Percentiles rank a stretch among this genome's conserved stretches.
phyloP scores from a whole-genome alignment of 2,797 vertebrate species.

The Distichodus sexfasciatus region DNA sequence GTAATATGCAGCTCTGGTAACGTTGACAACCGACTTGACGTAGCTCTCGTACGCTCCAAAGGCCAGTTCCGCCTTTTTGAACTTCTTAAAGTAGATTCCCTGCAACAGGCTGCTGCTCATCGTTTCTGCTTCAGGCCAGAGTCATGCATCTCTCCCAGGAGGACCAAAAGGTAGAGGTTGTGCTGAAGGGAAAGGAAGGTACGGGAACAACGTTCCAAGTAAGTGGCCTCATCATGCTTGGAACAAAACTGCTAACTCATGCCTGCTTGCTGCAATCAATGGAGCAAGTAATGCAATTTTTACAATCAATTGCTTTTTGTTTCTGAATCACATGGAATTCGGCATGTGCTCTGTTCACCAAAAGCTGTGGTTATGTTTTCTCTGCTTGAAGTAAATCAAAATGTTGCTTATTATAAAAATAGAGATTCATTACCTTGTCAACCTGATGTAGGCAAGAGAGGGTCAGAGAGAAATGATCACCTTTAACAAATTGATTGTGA shows the following conservation, averaged over 20 bases:
- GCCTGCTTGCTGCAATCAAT: not conserved
- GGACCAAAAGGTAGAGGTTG: slow-evolving; percentile 60
- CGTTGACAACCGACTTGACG: slow-evolving; percentile 46
- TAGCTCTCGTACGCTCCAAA: slow-evolving; percentile 26
- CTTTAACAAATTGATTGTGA: too few relatives aligned
- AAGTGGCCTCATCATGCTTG: slow-evolving; percentile 41
- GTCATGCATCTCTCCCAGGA: slow-evolving; percentile 58
- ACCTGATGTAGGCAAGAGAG: too few relatives aligned
- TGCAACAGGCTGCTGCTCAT: not conserved
- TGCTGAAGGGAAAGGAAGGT: slow-evolving; percentile 49
- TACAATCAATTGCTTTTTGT: slow-evolving; percentile 3
- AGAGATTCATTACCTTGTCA: not conserved
- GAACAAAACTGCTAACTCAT: not conserved
- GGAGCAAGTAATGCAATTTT: not conserved
- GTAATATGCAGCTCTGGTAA: slow-evolving; percentile 35
- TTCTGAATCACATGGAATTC: slow-evolving; percentile 7
- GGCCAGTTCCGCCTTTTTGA: slow-evolving; percentile 20
- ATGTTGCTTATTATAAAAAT: not conserved
- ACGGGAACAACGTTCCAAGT: slow-evolving; percentile 60
- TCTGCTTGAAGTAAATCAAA: not conserved
- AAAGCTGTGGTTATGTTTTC: not conserved
- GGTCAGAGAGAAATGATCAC: too few relatives aligned
- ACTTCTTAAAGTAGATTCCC: slow-evolving; percentile 26
- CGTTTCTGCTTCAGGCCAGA: not conserved
- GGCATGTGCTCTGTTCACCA: not conserved